Evolutionary conservation across 2,113 vertebrate species (phyloP), one percentile per base, ranked within the genome.

Genomic region (Cyanoramphus novaezelandiae): DNA sequence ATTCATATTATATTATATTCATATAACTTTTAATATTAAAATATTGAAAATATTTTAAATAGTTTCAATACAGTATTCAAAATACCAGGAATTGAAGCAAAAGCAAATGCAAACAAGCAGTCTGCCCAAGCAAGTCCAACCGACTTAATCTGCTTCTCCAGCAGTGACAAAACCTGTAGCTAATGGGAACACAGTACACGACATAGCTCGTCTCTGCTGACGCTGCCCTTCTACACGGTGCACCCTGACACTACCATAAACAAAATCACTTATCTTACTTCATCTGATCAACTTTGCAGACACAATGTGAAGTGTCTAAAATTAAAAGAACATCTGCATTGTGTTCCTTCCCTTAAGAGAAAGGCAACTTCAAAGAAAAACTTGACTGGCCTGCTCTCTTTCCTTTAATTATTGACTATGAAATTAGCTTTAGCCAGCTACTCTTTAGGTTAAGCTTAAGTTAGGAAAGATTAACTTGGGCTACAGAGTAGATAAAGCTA

Each of bases 371-470:
- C 82, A 84, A 84, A 91, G 63, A 71, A 44, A 16, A 60, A 85
- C 65, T 81, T 60, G 60, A 35, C 91, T 53, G 41, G 46, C 60
- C 80, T 89, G 70, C 77, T 70, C 57, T 75, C 84, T 78, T 78
- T 68, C 60, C 39, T 46, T 68, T 94, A 93, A 90, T 92, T 90
- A 91, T 60, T 68, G 85, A 68, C 88, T 90, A 50, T 5, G 33
- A 91, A 96, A 91, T 63, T 64, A 94, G 62, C 87, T 74, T 87
- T 37, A 91, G 86, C 71, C 68, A 86, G 81, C 62, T 81, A 21
- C 41, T 94, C 72, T 71, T 70, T 46, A 78, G 29, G 57, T 90
- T 79, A 85, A 90, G 55, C 28, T 74, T 89, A 69, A 89, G 47
- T 37, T 20, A 87, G 27, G 47, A 85, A 87, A 28, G 81, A 75